Base-by-base conservation (phyloP, 1,140 invertebrate species). In the Ips nitidus region DNA sequence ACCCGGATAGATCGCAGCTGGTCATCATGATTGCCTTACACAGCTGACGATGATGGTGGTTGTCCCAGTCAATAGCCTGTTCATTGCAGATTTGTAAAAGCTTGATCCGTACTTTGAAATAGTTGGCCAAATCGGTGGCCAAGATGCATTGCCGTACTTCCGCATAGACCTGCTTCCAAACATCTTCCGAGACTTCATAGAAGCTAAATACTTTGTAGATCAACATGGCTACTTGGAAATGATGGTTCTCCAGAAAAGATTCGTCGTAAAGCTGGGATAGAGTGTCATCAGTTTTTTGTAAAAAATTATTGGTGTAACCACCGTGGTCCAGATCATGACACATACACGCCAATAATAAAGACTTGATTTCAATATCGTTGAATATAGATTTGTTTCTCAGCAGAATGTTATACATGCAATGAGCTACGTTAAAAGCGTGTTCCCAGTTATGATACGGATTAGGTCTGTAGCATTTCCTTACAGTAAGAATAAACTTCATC, bases 391-490 rank as follows among this genome's bases (percentile, higher is more conserved):
- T 47, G 75, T 86, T 85, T 43, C 80, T 80, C 7, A 69, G 70
- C 4, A 86, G 71, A 42, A 87, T 84, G 58, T 84, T 80, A 64
- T 80, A 86, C 82, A 86, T 84, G 41, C 83, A 85, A 75, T 87
- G 86, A 1, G 81, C 81, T 55, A 86, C 85, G 55, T 80, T 83
- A 73, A 87, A 86, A 2, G 83, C 85, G 71, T 87, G 86, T 41
- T 85, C 82, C 2, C 84, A 84, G 75, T 86, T 86, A 72, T 87
- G 86, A 71, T 86, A 87, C 0, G 84, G 83, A 69, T 84, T 85
- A 52, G 75, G 72, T 72, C 78, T 60, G 73, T 87, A 87, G 42
- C 81, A 81, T 57, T 81, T 79, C 39, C 83, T 77, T 1, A 84
- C 78, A 4, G 84, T 82, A 2, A 86, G 71, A 2, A 83, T 76